Conservation (phyloP, 2,888 invertebrate species). For the Anticlea derivata region DNA sequence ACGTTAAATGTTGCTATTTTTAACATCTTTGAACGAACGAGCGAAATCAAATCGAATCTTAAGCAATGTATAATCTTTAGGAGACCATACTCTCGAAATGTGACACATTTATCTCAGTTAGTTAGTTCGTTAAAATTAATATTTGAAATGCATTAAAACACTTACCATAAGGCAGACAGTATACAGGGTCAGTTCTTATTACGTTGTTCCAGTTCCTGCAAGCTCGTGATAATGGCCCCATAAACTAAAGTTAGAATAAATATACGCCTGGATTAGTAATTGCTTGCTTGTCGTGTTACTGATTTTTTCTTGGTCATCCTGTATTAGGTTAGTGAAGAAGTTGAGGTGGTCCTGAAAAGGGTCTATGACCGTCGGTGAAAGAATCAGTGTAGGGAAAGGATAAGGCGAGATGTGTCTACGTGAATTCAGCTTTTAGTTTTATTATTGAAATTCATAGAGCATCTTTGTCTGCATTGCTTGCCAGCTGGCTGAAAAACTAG, state of each 20-base stretch:
- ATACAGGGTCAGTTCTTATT: slow-evolving; percentile 8
- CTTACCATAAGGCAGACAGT: slow-evolving; percentile 37
- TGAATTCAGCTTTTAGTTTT: background rate
- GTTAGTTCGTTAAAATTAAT: slow-evolving; percentile 56
- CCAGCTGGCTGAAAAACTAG: slow-evolving; percentile 8
- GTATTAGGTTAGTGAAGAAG: no score
- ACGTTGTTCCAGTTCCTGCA: background rate
- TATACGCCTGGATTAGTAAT: no score
- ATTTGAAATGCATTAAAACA: slow-evolving; percentile 46
- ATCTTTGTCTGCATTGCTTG: background rate
- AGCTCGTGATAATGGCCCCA: background rate
- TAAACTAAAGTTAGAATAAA: background rate
- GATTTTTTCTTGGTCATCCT: no score
- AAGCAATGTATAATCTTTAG: slow-evolving; percentile 29
- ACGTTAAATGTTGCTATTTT: no score
- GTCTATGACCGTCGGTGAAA: no score
- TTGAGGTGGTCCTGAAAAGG: no score
- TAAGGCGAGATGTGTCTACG: background rate
- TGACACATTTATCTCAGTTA: slow-evolving; percentile 61
- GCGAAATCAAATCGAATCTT: slow-evolving; percentile 17
- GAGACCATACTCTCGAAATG: slow-evolving; percentile 36
- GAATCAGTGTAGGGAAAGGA: no score
- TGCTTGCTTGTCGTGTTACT: no score
- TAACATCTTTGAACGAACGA: no score
- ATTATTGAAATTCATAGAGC: background rate